A percentile compares a stretch with the other conserved stretches of the same genome.
Evolutionary conservation across 2,888 invertebrate genomes (phyloP).

Genomic region (Dastarcus helophoroides): DNA sequence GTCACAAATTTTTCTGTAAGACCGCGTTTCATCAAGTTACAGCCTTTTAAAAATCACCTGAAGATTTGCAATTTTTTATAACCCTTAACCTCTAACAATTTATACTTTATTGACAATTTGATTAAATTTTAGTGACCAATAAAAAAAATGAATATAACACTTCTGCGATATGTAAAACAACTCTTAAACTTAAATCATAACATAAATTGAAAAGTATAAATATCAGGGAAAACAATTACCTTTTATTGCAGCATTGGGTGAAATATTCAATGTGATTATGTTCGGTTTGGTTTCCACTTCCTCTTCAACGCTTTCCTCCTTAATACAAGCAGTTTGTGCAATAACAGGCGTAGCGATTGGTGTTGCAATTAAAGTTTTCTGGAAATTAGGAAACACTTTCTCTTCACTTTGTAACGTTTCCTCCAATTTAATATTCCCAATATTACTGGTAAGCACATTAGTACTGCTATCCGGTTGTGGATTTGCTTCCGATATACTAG

Average conservation of each 20-base stretch:
- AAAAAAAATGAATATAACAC: too few relatives aligned
- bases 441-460: slow-evolving; percentile 22
- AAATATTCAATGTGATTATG: slow-evolving; percentile 25
- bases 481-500: slow-evolving; percentile 3
- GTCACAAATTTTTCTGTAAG: too few relatives aligned
- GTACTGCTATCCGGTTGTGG: slow-evolving; percentile 29
- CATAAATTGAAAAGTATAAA: too few relatives aligned
- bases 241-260: slow-evolving; percentile 24
- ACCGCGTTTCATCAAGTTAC: too few relatives aligned
- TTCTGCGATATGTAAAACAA: too few relatives aligned
- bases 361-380: slow-evolving; percentile 22
- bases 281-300: slow-evolving; percentile 18
- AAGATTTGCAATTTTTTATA: too few relatives aligned
- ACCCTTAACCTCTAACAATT: too few relatives aligned
- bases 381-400: slow-evolving; percentile 23
- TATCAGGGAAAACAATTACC: too few relatives aligned
- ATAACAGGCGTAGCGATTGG: slow-evolving; percentile 35
- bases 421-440: slow-evolving; percentile 27
- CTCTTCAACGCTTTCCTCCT: slow-evolving; percentile 16
- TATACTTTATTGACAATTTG: too few relatives aligned
- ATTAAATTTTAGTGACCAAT: too few relatives aligned
- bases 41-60: too few relatives aligned
- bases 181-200: too few relatives aligned
- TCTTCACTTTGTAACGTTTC: slow-evolving; percentile 21
- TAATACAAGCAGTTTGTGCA: slow-evolving; percentile 25